These are phyloP conservation scores for Trilocha varians DNA, from an alignment of 2,888 invertebrate genomes.

Conservation along the genomic window DNA sequence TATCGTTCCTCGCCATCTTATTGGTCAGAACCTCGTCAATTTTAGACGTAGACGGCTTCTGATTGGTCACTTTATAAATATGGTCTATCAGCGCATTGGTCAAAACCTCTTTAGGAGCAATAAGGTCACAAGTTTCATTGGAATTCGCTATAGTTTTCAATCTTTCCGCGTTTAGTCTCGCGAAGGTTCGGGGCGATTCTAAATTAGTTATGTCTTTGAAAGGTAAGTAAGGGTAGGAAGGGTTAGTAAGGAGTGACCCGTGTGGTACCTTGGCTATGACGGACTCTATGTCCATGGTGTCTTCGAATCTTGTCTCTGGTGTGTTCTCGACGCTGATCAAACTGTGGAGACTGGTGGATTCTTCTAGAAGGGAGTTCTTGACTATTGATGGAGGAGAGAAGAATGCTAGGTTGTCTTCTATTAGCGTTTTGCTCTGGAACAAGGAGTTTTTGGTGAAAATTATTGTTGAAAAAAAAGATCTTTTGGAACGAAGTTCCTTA, in stretches of 20 bases:
- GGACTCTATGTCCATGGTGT: constrained; percentile 53
- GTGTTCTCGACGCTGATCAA: constrained; percentile 57
- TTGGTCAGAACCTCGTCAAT: constrained; percentile 64
- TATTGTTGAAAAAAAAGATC: too few species aligned
- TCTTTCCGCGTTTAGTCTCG: constrained; percentile 60
- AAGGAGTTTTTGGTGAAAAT: constrained; percentile 15
- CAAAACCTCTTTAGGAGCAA: constrained; percentile 61
- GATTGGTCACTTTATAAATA: constrained; percentile 69
- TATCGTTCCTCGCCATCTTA: constrained; percentile 43
- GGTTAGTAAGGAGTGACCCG: constrained; percentile 65
- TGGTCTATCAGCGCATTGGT: constrained; percentile 63
- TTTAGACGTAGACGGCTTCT: constrained; percentile 61
- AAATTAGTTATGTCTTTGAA: constrained; percentile 55
- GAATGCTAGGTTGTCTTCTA: constrained; percentile 82
- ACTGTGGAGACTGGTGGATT: constrained; percentile 75
- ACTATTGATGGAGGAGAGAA: constrained; percentile 92
- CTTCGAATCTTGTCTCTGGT: constrained; percentile 48
- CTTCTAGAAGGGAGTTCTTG: constrained; percentile 83
- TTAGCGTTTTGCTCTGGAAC: constrained; percentile 89
- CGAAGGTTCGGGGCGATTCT: constrained; percentile 52
- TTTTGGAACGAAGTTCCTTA: too few species aligned
- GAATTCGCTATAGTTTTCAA: constrained; percentile 45
- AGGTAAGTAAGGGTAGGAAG: constrained; percentile 17
- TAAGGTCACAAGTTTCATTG: constrained; percentile 48
- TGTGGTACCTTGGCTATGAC: constrained; percentile 70